Evolutionary conservation across 1,140 invertebrate species (phyloP).

Genomic region (Whitmania pigra): DNA sequence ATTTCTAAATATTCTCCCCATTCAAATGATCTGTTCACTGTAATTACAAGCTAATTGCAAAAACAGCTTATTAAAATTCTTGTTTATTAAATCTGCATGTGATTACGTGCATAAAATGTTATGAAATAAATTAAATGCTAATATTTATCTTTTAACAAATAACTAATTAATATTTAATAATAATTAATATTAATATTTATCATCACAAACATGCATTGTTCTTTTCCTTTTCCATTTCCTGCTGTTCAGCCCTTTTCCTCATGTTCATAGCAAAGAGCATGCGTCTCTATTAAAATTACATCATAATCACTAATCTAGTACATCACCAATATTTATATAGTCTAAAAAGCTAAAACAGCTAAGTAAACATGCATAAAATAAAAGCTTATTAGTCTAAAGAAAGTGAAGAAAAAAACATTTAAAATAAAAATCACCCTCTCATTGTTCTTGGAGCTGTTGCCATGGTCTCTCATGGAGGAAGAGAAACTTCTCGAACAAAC

Average conservation of each 20-base stretch:
- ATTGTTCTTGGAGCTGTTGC: neutral
- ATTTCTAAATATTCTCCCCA: slow-evolving; percentile 20
- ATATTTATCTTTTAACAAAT: no score
- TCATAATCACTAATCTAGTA: no score
- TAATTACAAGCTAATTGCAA: neutral
- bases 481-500: slow-evolving; percentile 16
- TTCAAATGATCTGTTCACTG: slow-evolving; percentile 19
- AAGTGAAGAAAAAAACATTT: no score
- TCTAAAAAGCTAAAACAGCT: no score
- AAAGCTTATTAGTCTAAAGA: no score
- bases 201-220: slow-evolving; percentile 1
- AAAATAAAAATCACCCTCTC: neutral
- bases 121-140: slow-evolving; percentile 1
- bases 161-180: no score
- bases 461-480: slow-evolving; percentile 12
- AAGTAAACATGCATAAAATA: no score
- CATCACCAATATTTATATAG: no score
- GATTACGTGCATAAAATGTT: neutral
- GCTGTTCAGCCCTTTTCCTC: slow-evolving; percentile 11
- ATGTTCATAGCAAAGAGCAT: slow-evolving; percentile 4
- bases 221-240: slow-evolving; percentile 4
- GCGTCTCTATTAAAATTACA: neutral
- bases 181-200: no score
- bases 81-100: neutral
- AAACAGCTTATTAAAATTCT: no score